Conservation (phyloP, 2,113 vertebrate genomes). For the Aptenodytes forsteri region DNA sequence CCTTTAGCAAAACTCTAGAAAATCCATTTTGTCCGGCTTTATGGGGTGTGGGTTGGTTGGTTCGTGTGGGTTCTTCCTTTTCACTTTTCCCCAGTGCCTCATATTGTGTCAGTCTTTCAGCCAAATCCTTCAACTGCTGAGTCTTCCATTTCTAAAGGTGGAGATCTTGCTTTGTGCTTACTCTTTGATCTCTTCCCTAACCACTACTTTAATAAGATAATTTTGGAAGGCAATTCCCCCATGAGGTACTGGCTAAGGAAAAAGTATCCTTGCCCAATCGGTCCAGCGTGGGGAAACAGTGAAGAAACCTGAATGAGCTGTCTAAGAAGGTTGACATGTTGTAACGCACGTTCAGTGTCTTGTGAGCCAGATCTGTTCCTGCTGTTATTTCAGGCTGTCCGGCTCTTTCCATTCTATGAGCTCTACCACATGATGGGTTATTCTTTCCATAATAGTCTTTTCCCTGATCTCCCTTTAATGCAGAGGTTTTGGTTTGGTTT, state of each 20-base stretch:
- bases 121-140: neutral
- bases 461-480: neutral
- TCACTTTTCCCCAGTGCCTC: neutral
- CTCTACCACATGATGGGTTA: neutral
- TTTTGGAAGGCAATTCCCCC: neutral
- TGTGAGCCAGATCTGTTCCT: neutral
- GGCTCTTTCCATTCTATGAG: neutral
- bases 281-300: neutral
- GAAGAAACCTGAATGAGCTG: neutral
- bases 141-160: neutral
- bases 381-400: neutral
- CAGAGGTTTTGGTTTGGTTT: neutral
- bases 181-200: neutral
- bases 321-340: neutral
- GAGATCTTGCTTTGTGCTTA: neutral
- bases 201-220: neutral
- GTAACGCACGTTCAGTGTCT: neutral
- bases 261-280: neutral
- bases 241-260: neutral
- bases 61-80: neutral
- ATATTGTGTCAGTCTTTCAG: neutral
- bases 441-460: neutral
- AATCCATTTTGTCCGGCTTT: neutral
- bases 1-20: neutral
- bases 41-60: accelerated